Base-by-base conservation (phyloP, 2,113 vertebrate genomes). In the Lonchura striata region DNA sequence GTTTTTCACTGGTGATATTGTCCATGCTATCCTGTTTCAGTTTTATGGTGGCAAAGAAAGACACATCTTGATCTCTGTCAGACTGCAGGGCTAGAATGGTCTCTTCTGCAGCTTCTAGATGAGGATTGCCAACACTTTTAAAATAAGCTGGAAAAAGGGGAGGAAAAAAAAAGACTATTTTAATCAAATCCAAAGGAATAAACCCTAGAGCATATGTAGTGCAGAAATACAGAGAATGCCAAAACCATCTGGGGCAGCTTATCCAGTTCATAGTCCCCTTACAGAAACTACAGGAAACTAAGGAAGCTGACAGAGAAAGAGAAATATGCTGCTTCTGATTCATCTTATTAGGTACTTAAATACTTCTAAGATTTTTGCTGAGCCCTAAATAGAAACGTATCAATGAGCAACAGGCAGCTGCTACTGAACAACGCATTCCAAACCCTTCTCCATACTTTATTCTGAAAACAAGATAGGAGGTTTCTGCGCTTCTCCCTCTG, bases 31-130 rank as follows among this genome's bases (percentile, higher is more conserved):
- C 95, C 94, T 88, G 97, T 84, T 97, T 98, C 65, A 98, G 98
- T 88, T 99, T 98, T 65, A 98, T 92, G 80, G 98, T 98, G 93
- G 99, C 98, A 42, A 99, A 99, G 97, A 99, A 99, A 35, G 98
- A 98, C 64, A 99, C 98, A 25, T 99, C 99, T 64, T 98, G 98
- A 97, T 99, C 98, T 93, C 96, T 98, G 96, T 99, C 99, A 4
- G 98, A 98, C 41, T 99, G 98, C 95, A 99, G 96, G 46, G 98
- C 96, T 91, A 98, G 97, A 76, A 99, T 94, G 0, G 98, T 98
- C 97, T 99, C 98, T 88, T 99, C 98, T 66, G 98, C 98, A 64
- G 99, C 98, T 70, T 99, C 98, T 19, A 99, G 98, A 95, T 98
- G 99, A 97, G 98, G 98, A 94, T 98, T 98, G 88, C 98, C 97